phyloP scores from a whole-genome alignment of 2,797 vertebrate genomes.

The Aulostomus chinensis region DNA sequence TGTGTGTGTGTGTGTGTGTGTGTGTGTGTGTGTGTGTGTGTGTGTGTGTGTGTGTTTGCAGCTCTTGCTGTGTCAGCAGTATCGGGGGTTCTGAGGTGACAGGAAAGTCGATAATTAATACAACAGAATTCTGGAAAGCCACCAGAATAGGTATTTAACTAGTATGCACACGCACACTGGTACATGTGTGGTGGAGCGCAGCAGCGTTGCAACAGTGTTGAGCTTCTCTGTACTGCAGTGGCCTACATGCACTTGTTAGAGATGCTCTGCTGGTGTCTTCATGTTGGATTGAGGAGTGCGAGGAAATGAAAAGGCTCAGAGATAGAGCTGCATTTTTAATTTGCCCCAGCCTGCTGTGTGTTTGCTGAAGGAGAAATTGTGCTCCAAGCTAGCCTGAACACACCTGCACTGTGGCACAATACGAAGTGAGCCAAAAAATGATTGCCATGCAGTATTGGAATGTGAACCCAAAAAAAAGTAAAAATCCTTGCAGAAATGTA shows the following conservation, averaged over 20 bases:
- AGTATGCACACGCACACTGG: background rate
- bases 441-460: background rate
- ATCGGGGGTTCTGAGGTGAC: slow-evolving; percentile 62
- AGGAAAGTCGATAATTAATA: slow-evolving; percentile 77
- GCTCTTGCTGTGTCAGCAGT: slow-evolving; percentile 54
- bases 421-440: background rate
- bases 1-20: slow-evolving; percentile 22
- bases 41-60: slow-evolving; percentile 22
- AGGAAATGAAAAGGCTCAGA: slow-evolving; percentile 4
- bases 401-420: background rate
- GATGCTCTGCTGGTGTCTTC: slow-evolving; percentile 15
- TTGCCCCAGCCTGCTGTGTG: background rate
- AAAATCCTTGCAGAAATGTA: background rate
- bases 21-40: slow-evolving; percentile 11
- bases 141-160: slow-evolving; percentile 61
- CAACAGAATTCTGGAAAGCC: slow-evolving; percentile 65
- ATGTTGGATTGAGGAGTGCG: slow-evolving; percentile 6
- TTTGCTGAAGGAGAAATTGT: background rate
- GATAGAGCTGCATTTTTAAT: slow-evolving; percentile 12
- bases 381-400: background rate
- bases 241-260: slow-evolving; percentile 5
- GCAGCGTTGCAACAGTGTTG: slow-evolving; percentile 13
- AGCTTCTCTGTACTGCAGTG: slow-evolving; percentile 9
- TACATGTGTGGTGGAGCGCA: too few species aligned
- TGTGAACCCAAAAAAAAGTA: background rate